A percentile compares a stretch with the other conserved stretches of the same genome.
Conservation (phyloP, 2,888 invertebrate species). For the Imbricaverruca yamaguchii region DNA sequence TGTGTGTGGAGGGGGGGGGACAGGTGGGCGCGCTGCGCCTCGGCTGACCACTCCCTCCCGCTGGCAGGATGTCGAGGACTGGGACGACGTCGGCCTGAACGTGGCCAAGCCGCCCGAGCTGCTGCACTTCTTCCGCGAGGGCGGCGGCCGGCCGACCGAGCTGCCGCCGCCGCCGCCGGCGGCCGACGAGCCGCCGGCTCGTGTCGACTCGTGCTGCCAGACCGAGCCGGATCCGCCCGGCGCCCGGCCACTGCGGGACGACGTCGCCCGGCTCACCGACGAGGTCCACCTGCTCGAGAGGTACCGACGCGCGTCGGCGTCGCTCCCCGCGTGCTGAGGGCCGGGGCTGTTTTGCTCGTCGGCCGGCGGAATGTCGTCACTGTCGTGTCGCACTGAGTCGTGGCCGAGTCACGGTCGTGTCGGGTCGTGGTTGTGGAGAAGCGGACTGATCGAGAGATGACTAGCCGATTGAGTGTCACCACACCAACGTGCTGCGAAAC, state of each 20-base stretch:
- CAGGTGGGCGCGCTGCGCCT: no score
- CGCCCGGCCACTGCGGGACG: neutral
- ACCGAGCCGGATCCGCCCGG: neutral
- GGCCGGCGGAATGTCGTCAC: no score
- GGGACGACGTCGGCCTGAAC: conserved; percentile 85
- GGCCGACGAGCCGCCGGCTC: neutral
- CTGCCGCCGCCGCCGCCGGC: neutral
- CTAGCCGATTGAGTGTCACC: no score
- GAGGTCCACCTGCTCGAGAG: conserved; percentile 22
- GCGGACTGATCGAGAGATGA: no score
- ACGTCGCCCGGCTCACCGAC: neutral
- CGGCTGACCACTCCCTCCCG: neutral
- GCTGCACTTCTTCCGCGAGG: conserved; percentile 46
- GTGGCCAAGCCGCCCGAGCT: conserved; percentile 70
- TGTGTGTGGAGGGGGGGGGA: no score
- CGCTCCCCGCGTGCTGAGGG: no score
- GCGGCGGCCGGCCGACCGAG: conserved; percentile 23
- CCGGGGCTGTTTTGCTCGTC: no score
- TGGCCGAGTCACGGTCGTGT: no score
- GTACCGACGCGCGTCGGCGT: no score
- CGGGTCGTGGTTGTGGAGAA: no score
- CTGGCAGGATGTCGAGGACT: conserved; percentile 72
- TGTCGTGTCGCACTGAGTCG: no score
- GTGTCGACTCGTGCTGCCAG: neutral
- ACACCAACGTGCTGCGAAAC: no score